Evolutionary conservation across 2,797 vertebrate species (phyloP).

Genomic region (Takifugu ocellatus): DNA sequence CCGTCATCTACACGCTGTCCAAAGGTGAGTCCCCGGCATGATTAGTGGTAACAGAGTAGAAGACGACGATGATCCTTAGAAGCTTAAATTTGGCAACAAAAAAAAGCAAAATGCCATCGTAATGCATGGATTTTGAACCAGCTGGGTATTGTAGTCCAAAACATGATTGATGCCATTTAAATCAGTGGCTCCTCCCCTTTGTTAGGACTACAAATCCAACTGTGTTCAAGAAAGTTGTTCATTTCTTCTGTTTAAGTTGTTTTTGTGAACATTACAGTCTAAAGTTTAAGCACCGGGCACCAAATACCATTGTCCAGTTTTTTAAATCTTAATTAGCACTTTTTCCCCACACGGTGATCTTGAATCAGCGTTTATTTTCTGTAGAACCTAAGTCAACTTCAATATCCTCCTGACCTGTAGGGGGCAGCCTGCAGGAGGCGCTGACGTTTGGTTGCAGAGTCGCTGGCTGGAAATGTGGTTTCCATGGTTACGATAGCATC

Average conservation of each 20-base stretch:
- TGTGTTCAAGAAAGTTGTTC: background rate
- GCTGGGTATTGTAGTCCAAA: background rate
- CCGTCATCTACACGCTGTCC: conserved; percentile 83
- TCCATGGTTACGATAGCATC: conserved; percentile 88
- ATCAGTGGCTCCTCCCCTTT: background rate
- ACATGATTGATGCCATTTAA: background rate
- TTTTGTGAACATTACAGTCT: background rate
- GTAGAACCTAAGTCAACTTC: too few species aligned
- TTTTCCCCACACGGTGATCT: background rate
- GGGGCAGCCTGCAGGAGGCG: conserved; percentile 81
- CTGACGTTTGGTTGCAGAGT: conserved; percentile 87
- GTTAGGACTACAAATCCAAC: background rate
- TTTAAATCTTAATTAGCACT: too few species aligned
- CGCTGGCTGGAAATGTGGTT: conserved; percentile 89
- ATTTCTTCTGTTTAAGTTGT: background rate
- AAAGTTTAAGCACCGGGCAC: background rate
- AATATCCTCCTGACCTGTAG: conserved; percentile 54
- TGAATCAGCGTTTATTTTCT: too few species aligned
- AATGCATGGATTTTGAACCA: background rate
- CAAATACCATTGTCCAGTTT: too few species aligned
- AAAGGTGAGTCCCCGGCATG: conserved; percentile 32
- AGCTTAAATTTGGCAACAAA: too few species aligned
- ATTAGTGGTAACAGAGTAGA: too few species aligned
- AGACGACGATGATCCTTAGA: too few species aligned
- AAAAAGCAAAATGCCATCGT: too few species aligned